Conservation (phyloP, 1,140 invertebrate genomes). For the Philopotamus ludificatus region DNA sequence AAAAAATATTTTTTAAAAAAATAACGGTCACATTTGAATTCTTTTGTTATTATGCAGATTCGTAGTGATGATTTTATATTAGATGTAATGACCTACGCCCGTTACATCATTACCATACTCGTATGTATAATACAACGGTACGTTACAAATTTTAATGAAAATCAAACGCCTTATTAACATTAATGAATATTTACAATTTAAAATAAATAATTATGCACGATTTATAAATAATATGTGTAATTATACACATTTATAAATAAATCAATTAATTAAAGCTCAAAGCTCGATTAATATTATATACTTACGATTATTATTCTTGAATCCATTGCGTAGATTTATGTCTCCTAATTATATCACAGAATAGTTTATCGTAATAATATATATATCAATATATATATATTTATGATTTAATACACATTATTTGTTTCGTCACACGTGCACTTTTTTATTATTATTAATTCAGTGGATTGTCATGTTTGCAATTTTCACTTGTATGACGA, state of each 20-base stretch:
- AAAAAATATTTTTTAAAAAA: neutral
- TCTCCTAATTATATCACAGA: neutral
- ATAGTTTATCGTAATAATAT: too few species aligned
- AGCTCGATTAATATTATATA: neutral
- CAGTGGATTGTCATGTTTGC: too few species aligned
- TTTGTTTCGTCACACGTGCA: too few species aligned
- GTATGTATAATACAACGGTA: constrained; percentile 9
- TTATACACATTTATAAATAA: too few species aligned
- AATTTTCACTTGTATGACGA: neutral
- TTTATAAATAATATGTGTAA: too few species aligned
- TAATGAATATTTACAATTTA: neutral
- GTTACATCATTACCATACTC: constrained; percentile 20
- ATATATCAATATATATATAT: too few species aligned
- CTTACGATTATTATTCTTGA: neutral
- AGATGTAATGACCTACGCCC: constrained; percentile 16
- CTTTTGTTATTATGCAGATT: constrained; percentile 7
- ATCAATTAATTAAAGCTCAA: too few species aligned
- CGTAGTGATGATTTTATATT: constrained; percentile 9
- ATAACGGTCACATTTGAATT: neutral
- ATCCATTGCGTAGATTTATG: neutral
- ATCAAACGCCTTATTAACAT: neutral
- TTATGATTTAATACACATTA: too few species aligned
- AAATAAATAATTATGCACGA: too few species aligned
- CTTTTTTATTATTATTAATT: too few species aligned
- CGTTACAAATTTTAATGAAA: constrained; percentile 9